These are phyloP conservation scores for Micoletzkya japonica DNA, from an alignment of 2,888 invertebrate genomes.

Conservation along the genomic window DNA sequence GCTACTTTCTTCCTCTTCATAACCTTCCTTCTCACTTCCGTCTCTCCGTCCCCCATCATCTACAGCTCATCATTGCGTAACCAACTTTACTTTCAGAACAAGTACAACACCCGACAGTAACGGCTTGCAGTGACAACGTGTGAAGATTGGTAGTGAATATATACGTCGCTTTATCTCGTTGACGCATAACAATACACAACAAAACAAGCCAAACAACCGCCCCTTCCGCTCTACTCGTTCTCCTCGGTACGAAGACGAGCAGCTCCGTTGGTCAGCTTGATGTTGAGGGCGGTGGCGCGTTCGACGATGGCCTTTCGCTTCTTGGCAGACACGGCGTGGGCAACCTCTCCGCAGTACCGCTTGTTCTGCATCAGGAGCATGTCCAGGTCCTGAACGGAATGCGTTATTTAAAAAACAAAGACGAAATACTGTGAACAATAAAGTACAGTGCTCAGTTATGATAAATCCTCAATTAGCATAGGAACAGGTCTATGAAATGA, in stretches of 20 bases:
- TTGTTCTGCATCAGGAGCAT: constrained; percentile 98
- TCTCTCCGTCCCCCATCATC: constrained; percentile 19
- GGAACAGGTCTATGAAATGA: constrained; percentile 27
- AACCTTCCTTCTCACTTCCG: constrained; percentile 2
- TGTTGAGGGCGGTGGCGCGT: constrained; percentile 85
- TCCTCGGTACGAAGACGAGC: constrained; percentile 97
- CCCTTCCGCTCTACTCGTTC: constrained; percentile 89
- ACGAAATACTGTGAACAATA: background rate
- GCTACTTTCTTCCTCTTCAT: constrained; percentile 23
- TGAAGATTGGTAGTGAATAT: background rate
- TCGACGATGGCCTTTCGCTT: constrained; percentile 94
- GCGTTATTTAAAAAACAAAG: background rate
- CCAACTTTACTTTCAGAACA: constrained; percentile 1
- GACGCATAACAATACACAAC: constrained; percentile 13
- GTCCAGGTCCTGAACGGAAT: constrained; percentile 79
- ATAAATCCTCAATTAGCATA: constrained; percentile 5
- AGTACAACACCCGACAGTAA: constrained; percentile 16
- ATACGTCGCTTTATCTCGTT: constrained; percentile 3
- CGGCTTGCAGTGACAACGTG: constrained; percentile 16
- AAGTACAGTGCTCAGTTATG: constrained; percentile 9
- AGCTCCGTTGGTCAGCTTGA: constrained; percentile 92
- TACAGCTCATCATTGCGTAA: background rate
- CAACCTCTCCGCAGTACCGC: constrained; percentile 95
- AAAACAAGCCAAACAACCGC: constrained; percentile 15
- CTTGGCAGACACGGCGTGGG: constrained; percentile 94